Evolutionary conservation across 2,113 vertebrate species (phyloP), one percentile per base, ranked within the genome.

Genomic region (Anoplopoma fimbria): DNA sequence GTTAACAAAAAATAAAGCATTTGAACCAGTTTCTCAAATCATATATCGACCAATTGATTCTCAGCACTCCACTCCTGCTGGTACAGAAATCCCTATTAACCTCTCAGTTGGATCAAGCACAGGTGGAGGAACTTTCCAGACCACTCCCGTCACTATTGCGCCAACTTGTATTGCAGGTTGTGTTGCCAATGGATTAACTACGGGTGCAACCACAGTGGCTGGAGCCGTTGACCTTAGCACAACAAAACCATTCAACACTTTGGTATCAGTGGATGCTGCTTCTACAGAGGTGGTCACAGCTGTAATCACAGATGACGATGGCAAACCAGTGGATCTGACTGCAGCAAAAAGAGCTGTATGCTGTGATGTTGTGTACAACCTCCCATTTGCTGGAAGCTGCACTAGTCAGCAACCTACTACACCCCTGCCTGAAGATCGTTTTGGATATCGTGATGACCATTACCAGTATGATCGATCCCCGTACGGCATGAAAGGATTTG

Each of bases 391-490:
- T 71, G 95, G 97, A 84, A 99, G 95, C 88, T 99, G 98, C 88
- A 95, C 96, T 5, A 91, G 95, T 76, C 96, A 97, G 75, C 97
- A 98, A 73, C 95, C 98, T 2, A 92, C 97, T 72, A 94, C 96
- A 40, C 96, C 97, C 2, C 94, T 99, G 79, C 98, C 98, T 19
- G 98, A 99, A 93, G 98, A 99, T 88, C 98, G 98, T 31, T 99
- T 99, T 92, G 98, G 98, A 90, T 99, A 99, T 87, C 96, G 97
- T 80, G 98, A 99, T 93, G 98, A 99, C 86, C 97, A 99, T 88
- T 99, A 99, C 91, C 97, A 97, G 45, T 99, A 98, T 88, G 96
- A 96, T 86, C 96, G 97, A 58, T 94, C 96, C 27, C 81, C 96
- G 0, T 97, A 96, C 69, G 93, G 96, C 74, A 96, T 96, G 85